Evolutionary conservation across 2,113 vertebrate genomes (phyloP).

Genomic region (Holacanthus passer): DNA sequence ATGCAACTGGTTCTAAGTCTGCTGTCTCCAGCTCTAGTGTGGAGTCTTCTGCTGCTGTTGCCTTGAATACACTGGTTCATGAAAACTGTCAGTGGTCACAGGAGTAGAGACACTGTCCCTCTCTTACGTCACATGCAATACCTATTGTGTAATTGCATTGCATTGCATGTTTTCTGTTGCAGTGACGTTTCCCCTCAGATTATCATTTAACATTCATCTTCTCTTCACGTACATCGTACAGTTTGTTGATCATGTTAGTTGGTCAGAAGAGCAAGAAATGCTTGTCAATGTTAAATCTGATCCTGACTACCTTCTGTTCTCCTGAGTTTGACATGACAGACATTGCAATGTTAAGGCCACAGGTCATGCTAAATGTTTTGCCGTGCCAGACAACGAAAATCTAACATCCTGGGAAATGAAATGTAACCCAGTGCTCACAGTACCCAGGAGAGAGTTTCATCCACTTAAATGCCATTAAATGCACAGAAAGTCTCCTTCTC

Average conservation of each 20-base stretch:
- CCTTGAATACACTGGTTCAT: neutral
- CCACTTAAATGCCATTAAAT: slow-evolving; percentile 53
- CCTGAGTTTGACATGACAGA: neutral
- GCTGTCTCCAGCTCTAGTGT: neutral
- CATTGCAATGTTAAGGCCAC: slow-evolving; percentile 1
- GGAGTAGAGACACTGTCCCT: neutral
- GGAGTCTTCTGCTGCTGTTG: neutral
- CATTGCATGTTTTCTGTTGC: neutral
- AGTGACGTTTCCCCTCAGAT: neutral
- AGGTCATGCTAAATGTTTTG: slow-evolving; percentile 19
- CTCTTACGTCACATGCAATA: neutral
- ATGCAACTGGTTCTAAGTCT: slow-evolving; percentile 24
- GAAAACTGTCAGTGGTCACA: neutral
- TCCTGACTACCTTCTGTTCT: neutral
- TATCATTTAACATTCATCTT: slow-evolving; percentile 4
- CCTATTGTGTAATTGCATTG: neutral
- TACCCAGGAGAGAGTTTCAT: slow-evolving; percentile 47
- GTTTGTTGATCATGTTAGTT: neutral
- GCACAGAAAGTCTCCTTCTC: slow-evolving; percentile 33
- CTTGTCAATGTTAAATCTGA: neutral
- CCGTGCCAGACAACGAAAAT: slow-evolving; percentile 7
- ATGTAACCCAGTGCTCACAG: slow-evolving; percentile 22
- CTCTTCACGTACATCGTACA: neutral
- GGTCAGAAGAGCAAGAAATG: neutral
- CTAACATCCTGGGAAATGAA: slow-evolving; percentile 50